Conservation (phyloP, 2,113 vertebrate species). For the Rhinolophus ferrumequinum region DNA sequence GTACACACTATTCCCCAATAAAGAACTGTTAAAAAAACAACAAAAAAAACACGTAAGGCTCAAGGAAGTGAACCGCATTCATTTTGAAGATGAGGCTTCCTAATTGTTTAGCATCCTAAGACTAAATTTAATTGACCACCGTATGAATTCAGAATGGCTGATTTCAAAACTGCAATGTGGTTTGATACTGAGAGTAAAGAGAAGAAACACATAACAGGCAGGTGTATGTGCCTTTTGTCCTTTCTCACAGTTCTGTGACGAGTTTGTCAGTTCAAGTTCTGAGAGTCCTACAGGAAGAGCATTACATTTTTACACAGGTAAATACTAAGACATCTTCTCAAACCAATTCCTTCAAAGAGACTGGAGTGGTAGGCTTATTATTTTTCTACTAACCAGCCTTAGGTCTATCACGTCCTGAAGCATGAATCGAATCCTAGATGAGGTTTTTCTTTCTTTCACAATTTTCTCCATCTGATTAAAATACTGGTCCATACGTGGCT, state of each 20-base stretch:
- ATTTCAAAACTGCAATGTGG: constrained; percentile 18
- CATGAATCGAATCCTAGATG: constrained; percentile 98
- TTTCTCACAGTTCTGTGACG: neutral
- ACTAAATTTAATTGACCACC: neutral
- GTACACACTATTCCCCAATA: no score
- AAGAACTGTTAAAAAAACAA: no score
- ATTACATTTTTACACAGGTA: neutral
- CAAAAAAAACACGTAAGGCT: neutral
- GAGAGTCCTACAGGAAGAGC: neutral
- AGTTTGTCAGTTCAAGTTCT: neutral
- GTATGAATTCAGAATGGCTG: neutral
- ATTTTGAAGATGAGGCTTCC: neutral
- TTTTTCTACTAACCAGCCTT: constrained; percentile 91
- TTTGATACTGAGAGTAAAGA: neutral
- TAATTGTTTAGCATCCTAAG: neutral
- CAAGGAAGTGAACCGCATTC: neutral
- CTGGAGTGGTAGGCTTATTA: neutral
- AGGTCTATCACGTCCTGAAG: constrained; percentile 97
- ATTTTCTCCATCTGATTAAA: constrained; percentile 99
- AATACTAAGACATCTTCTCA: neutral
- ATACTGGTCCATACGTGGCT: constrained; percentile 99
- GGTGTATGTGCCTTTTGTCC: neutral
- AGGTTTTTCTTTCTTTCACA: constrained; percentile 98
- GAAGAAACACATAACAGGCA: neutral
- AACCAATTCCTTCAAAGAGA: neutral